Evolutionary conservation across 2,797 vertebrate species (phyloP).

Genomic region (Malurus leucopterus): DNA sequence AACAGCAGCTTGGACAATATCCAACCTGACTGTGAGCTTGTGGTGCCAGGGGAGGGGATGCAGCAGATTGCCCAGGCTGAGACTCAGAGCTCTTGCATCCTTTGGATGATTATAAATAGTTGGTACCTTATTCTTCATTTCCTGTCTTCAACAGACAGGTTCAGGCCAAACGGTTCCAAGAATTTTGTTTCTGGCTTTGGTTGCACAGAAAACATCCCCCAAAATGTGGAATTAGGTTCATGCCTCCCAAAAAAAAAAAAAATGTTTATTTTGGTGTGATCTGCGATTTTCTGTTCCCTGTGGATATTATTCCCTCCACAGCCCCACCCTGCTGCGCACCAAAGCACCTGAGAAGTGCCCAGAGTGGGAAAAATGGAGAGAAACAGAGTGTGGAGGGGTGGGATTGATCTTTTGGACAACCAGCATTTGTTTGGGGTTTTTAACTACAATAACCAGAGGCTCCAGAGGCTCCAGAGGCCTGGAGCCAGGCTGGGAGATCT

Average conservation of each 20-base stretch:
- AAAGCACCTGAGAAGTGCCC: background rate
- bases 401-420: background rate
- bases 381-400: fast-evolving
- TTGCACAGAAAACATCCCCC: background rate
- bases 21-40: background rate
- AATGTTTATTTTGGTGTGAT: background rate
- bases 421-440: background rate
- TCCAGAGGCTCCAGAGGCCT: background rate
- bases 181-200: background rate
- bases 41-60: background rate
- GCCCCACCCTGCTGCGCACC: background rate
- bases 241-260: background rate
- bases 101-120: background rate
- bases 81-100: background rate
- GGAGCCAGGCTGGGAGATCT: background rate
- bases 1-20: background rate
- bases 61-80: background rate
- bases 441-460: background rate
- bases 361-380: background rate
- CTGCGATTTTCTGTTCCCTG: background rate
- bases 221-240: background rate
- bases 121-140: background rate
- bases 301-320: background rate
- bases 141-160: background rate
- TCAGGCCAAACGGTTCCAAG: background rate